Conservation (phyloP, 1,140 invertebrate species). For the Cotesia typhae region DNA sequence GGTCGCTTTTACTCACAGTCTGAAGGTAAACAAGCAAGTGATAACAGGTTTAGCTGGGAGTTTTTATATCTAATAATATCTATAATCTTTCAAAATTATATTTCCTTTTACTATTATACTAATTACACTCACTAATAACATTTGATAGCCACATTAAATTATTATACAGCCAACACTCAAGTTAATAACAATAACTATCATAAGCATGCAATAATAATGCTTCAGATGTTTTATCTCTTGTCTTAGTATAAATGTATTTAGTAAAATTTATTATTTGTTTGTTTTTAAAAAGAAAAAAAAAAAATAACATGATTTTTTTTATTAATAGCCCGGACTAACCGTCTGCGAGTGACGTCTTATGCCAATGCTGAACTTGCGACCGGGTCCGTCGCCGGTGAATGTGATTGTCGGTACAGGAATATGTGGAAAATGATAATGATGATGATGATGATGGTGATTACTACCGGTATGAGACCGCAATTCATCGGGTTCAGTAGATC, state of each 20-base stretch:
- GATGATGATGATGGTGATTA: conserved; percentile 26
- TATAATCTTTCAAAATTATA: too few relatives aligned
- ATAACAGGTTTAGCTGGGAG: too few relatives aligned
- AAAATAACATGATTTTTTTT: conserved; percentile 3
- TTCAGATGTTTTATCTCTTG: too few relatives aligned
- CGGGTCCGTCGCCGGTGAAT: conserved; percentile 61
- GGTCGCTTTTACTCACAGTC: too few relatives aligned
- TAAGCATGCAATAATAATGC: too few relatives aligned
- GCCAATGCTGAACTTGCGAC: conserved; percentile 67
- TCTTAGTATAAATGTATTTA: too few relatives aligned
- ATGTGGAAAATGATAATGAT: conserved; percentile 53
- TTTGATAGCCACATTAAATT: neutral
- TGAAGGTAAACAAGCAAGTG: too few relatives aligned
- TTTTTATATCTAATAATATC: too few relatives aligned
- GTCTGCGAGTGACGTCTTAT: conserved; percentile 67
- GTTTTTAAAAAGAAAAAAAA: neutral
- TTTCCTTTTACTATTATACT: too few relatives aligned
- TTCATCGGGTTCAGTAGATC: conserved; percentile 26
- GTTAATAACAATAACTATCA: neutral
- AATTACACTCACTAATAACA: too few relatives aligned
- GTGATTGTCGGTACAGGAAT: conserved; percentile 67
- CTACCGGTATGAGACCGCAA: neutral
- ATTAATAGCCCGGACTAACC: conserved; percentile 58
- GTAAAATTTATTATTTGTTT: too few relatives aligned
- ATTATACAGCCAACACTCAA: neutral